These are phyloP conservation scores for Hypanus sabinus DNA, from an alignment of 2,113 vertebrate genomes.

Conservation along the genomic window DNA sequence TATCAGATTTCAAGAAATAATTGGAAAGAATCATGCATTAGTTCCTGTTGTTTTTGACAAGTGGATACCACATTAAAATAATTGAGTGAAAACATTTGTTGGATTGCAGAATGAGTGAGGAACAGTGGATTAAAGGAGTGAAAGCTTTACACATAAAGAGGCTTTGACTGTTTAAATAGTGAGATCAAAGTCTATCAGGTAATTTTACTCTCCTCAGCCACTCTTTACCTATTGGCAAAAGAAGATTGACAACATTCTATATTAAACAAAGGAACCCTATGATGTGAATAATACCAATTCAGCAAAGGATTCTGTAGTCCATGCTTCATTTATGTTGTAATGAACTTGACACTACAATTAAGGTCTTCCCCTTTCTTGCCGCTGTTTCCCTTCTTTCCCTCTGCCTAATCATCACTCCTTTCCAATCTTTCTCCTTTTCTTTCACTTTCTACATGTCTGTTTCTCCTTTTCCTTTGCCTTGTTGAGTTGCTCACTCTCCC, in stretches of 20 bases:
- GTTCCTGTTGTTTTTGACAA: background rate
- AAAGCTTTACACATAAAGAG: background rate
- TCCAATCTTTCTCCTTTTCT: constrained; percentile 35
- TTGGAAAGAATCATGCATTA: background rate
- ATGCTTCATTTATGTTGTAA: background rate
- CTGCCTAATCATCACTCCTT: background rate
- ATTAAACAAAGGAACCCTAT: background rate
- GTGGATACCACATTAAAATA: background rate
- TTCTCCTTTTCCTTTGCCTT: constrained; percentile 46
- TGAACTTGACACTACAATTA: background rate
- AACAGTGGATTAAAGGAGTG: background rate
- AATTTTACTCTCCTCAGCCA: background rate
- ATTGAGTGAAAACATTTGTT: background rate
- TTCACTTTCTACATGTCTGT: constrained; percentile 26
- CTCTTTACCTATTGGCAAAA: background rate
- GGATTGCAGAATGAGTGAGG: background rate
- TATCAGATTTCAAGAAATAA: background rate
- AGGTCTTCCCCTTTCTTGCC: background rate
- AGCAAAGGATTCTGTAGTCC: background rate
- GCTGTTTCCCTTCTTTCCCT: background rate
- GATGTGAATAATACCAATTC: background rate
- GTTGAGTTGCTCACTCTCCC: constrained; percentile 25
- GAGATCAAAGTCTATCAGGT: background rate
- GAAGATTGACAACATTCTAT: background rate
- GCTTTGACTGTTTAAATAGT: too few relatives aligned